These are phyloP conservation scores for Meriones unguiculatus DNA, from an alignment of 2,113 vertebrate genomes.

Conservation along the genomic window DNA sequence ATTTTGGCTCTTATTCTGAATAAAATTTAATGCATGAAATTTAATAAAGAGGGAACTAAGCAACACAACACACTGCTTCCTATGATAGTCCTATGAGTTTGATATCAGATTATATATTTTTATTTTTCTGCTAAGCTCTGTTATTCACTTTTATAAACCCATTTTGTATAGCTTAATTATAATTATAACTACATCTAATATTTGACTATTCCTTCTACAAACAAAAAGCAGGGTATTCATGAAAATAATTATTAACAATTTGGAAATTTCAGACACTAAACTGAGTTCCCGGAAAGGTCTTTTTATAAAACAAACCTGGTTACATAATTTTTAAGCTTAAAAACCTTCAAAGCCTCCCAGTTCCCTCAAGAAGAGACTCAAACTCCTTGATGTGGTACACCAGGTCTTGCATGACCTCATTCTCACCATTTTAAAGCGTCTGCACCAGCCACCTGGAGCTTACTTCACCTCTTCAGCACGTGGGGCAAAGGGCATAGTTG, in stretches of 20 bases:
- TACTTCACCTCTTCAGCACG: background rate
- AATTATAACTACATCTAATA: background rate
- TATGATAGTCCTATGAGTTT: background rate
- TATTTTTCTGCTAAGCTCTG: conserved; percentile 29
- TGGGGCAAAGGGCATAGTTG: background rate
- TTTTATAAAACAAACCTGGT: background rate
- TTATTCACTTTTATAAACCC: background rate
- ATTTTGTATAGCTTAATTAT: background rate
- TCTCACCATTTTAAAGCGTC: background rate
- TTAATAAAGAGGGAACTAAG: conserved; percentile 1
- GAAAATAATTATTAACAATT: background rate
- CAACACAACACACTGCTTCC: background rate
- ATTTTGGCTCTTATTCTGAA: conserved; percentile 37
- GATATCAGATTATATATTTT: background rate
- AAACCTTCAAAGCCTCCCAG: background rate
- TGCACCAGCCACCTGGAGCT: background rate
- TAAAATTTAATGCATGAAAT: conserved; percentile 16
- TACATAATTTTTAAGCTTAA: background rate
- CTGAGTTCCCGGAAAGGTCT: background rate
- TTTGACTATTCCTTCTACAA: background rate
- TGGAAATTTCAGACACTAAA: background rate
- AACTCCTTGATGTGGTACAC: background rate
- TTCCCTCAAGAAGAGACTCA: background rate
- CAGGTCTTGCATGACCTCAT: background rate
- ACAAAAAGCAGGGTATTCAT: background rate